phyloP scores from a whole-genome alignment of 2,113 vertebrate genomes.

The Antechinus stuartii region DNA sequence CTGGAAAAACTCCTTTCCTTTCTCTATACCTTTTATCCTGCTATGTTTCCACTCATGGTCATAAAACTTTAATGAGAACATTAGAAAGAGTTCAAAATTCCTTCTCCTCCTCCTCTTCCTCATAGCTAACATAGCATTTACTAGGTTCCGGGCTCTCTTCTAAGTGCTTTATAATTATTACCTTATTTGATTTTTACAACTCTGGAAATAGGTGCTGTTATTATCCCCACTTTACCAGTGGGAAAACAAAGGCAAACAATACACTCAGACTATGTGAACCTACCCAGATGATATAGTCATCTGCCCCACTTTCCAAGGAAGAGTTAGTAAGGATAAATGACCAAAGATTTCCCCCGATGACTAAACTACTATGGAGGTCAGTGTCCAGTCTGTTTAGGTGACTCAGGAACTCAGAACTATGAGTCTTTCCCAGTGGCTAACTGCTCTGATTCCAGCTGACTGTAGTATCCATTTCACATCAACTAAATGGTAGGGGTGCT shows the following conservation, averaged over 20 bases:
- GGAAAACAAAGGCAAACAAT: background rate
- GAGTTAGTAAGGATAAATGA: background rate
- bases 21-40: no score
- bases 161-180: background rate
- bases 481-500: background rate
- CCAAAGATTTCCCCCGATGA: background rate
- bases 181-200: background rate
- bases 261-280: no score
- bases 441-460: background rate
- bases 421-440: background rate
- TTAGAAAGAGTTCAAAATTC: background rate
- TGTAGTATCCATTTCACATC: background rate
- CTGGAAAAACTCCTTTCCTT: background rate
- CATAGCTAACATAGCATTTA: background rate
- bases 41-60: no score
- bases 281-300: no score
- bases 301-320: background rate
- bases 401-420: background rate
- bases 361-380: background rate
- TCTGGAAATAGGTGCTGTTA: background rate
- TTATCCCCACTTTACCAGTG: background rate
- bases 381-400: background rate
- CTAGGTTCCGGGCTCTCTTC: background rate
- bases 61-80: background rate
- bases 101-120: background rate